A percentile compares a stretch with the other conserved stretches of the same genome.
phyloP scores from a whole-genome alignment of 2,113 vertebrate species.

The Chinchilla lanigera region DNA sequence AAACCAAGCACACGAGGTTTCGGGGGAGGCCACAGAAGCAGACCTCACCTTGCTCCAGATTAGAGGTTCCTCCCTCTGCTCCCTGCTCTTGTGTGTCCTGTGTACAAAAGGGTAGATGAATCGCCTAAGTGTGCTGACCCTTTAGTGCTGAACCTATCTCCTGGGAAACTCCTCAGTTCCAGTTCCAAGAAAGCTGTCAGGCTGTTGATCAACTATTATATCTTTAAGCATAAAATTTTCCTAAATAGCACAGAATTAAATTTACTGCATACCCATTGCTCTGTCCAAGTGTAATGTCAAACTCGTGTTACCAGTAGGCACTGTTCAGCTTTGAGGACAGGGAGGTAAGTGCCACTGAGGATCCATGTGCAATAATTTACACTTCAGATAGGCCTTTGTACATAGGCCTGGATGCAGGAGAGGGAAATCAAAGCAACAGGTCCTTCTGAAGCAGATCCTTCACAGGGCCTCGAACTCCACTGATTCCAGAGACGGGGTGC shows the following conservation, averaged over 20 bases:
- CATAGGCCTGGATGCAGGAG: background rate
- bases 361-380: background rate
- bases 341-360: background rate
- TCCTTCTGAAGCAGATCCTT: background rate
- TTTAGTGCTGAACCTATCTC: background rate
- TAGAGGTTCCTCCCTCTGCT: background rate
- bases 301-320: background rate
- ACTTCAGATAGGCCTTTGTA: background rate
- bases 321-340: background rate
- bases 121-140: accelerated
- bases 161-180: background rate
- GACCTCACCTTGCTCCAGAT: background rate
- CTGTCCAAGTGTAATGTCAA: background rate
- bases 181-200: background rate
- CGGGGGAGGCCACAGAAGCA: background rate
- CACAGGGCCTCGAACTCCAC: background rate
- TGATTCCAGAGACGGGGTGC: background rate
- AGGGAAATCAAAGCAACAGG: background rate
- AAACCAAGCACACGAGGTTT: background rate
- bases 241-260: background rate
- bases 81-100: background rate
- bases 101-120: background rate
- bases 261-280: background rate
- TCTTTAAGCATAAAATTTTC: background rate
- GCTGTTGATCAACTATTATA: background rate